Evolutionary conservation across 1,140 invertebrate genomes (phyloP).

Genomic region (Halictus rubicundus): DNA sequence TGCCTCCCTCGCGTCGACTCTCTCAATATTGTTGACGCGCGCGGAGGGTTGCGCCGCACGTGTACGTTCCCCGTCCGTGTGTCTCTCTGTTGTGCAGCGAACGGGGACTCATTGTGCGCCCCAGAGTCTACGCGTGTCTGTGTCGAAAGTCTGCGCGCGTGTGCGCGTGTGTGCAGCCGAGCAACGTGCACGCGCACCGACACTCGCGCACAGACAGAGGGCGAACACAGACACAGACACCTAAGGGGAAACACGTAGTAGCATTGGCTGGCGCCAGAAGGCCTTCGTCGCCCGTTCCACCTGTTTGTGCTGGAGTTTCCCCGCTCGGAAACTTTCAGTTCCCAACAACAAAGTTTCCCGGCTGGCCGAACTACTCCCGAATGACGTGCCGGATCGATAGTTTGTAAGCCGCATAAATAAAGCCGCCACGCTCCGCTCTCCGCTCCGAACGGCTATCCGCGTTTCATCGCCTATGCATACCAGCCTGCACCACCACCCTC

Average conservation of each 20-base stretch:
- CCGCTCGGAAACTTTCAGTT: slow-evolving; percentile 63
- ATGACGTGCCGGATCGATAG: slow-evolving; percentile 63
- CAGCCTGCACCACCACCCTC: background rate
- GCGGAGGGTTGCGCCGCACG: slow-evolving; percentile 42
- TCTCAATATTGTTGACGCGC: slow-evolving; percentile 65
- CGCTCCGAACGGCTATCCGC: slow-evolving; percentile 23
- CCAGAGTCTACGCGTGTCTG: background rate
- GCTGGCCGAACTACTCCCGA: slow-evolving; percentile 65
- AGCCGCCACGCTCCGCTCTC: slow-evolving; percentile 38
- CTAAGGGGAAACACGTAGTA: background rate
- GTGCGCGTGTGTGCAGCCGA: background rate
- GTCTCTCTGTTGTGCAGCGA: background rate
- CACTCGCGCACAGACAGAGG: too few relatives aligned
- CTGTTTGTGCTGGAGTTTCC: slow-evolving; percentile 70
- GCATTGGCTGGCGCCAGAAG: slow-evolving; percentile 66
- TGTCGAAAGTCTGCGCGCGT: background rate
- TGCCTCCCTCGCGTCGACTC: slow-evolving; percentile 40
- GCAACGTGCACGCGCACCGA: too few relatives aligned
- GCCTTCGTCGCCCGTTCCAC: slow-evolving; percentile 66
- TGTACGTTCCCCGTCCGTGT: slow-evolving; percentile 16
- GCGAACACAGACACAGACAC: background rate
- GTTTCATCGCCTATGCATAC: slow-evolving; percentile 31
- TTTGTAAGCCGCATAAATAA: slow-evolving; percentile 67
- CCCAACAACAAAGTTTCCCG: slow-evolving; percentile 65
- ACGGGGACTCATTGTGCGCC: background rate